These are phyloP conservation scores for Vombatus ursinus DNA, from an alignment of 2,113 vertebrate species.

Conservation along the genomic window DNA sequence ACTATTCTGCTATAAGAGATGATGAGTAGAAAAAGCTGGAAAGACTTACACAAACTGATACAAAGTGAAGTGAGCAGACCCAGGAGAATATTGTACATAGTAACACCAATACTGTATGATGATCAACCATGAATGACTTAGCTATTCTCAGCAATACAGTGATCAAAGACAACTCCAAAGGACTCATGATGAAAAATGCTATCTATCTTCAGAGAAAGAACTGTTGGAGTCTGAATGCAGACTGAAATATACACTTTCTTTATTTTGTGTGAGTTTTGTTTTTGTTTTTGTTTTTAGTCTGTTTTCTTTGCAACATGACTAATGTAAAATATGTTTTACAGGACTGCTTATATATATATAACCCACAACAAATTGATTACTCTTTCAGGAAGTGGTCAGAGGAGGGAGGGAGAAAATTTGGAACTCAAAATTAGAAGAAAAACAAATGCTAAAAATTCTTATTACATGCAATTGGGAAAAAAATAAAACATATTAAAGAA, in stretches of 20 bases:
- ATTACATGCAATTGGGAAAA: no score
- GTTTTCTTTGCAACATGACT: background rate
- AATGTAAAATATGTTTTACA: background rate
- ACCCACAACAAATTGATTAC: background rate
- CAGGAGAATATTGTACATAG: background rate
- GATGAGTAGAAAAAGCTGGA: background rate
- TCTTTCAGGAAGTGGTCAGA: no score
- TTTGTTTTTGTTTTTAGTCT: background rate
- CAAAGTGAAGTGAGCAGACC: background rate
- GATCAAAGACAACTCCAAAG: background rate
- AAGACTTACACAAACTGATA: background rate
- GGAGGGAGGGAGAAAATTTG: no score
- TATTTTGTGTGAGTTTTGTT: no score
- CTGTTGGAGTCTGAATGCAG: background rate
- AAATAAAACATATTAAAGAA: no score
- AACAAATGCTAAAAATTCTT: no score
- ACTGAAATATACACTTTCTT: background rate
- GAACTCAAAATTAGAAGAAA: no score
- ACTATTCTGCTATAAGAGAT: background rate
- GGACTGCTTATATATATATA: background rate
- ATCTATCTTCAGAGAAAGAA: background rate
- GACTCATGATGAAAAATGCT: background rate
- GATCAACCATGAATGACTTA: background rate
- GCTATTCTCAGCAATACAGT: background rate
- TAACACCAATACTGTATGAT: background rate